A percentile compares a stretch with the other conserved stretches of the same genome.
These are phyloP conservation scores for Drosophila bocqueti DNA, from an alignment of 1,140 invertebrate genomes.

Conservation along the genomic window DNA sequence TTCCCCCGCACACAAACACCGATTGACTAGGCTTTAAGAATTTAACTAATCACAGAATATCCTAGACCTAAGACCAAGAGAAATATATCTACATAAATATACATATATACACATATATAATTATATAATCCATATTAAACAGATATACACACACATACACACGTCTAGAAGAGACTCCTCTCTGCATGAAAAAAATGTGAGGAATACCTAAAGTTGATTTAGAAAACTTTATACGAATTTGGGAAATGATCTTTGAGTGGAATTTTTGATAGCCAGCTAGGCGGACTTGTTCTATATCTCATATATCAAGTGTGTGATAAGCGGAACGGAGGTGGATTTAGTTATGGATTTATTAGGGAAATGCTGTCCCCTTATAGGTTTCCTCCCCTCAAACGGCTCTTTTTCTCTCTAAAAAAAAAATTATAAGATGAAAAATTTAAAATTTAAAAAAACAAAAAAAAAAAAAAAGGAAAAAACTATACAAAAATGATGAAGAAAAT, in stretches of 20 bases:
- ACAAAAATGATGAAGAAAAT: not conserved
- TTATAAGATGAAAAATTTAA: too few species aligned
- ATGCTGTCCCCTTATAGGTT: not conserved
- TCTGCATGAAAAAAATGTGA: not conserved
- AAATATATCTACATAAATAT: not conserved
- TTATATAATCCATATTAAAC: slow-evolving; percentile 32
- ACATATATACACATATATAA: slow-evolving; percentile 30
- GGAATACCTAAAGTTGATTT: slow-evolving; percentile 21
- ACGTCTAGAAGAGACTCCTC: not conserved
- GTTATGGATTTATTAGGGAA: slow-evolving; percentile 9
- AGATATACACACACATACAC: slow-evolving; percentile 18
- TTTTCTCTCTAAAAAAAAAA: slow-evolving; percentile 3
- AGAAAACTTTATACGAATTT: slow-evolving; percentile 40
- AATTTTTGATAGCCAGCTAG: slow-evolving; percentile 9
- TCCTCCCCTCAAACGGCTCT: not conserved
- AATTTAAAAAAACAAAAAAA: not conserved
- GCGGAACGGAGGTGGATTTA: slow-evolving; percentile 31
- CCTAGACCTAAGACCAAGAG: not conserved
- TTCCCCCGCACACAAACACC: not conserved
- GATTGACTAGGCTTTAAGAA: not conserved
- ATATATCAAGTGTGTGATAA: slow-evolving; percentile 35
- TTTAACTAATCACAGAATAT: slow-evolving; percentile 1
- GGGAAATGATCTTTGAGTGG: slow-evolving; percentile 8
- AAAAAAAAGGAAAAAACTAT: not conserved
- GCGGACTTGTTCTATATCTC: slow-evolving; percentile 10